phyloP scores from a whole-genome alignment of 2,113 vertebrate genomes.

The Dicaeum eximium region DNA sequence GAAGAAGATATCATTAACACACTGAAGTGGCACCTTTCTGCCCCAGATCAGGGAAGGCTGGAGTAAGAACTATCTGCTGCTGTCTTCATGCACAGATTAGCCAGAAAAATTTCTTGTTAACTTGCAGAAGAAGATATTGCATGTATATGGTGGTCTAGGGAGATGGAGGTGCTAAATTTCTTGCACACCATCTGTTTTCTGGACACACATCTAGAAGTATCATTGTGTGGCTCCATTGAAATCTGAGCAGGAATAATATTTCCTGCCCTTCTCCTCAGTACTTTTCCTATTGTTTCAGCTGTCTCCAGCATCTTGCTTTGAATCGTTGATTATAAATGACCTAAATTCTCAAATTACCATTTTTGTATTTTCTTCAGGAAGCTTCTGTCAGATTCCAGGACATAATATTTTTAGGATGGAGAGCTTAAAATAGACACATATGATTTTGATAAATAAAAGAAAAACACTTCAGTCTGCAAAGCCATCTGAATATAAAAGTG shows the following conservation, averaged over 20 bases:
- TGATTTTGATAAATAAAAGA: constrained; percentile 15
- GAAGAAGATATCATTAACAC: not conserved
- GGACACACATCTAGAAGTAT: not conserved
- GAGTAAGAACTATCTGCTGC: not conserved
- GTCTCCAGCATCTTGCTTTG: constrained; percentile 2
- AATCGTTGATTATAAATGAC: not conserved
- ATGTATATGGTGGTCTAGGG: not conserved
- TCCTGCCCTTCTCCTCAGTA: not conserved
- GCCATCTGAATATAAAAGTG: not conserved
- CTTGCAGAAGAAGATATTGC: not conserved
- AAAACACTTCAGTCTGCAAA: not conserved
- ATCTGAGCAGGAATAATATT: not conserved
- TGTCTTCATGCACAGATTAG: not conserved
- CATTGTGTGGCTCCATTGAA: not conserved
- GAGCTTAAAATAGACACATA: not conserved
- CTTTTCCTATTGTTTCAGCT: constrained; percentile 18
- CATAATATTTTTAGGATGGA: constrained; percentile 15
- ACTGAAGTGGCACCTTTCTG: not conserved
- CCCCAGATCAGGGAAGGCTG: not conserved
- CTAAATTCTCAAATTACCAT: not conserved
- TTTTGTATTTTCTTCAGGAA: constrained; percentile 9
- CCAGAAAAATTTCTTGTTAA: not conserved
- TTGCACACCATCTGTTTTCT: not conserved
- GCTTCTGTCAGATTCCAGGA: not conserved
- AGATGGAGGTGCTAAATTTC: not conserved